These are phyloP conservation scores for Gibbula magus DNA, from an alignment of 2,888 invertebrate genomes.

Conservation along the genomic window DNA sequence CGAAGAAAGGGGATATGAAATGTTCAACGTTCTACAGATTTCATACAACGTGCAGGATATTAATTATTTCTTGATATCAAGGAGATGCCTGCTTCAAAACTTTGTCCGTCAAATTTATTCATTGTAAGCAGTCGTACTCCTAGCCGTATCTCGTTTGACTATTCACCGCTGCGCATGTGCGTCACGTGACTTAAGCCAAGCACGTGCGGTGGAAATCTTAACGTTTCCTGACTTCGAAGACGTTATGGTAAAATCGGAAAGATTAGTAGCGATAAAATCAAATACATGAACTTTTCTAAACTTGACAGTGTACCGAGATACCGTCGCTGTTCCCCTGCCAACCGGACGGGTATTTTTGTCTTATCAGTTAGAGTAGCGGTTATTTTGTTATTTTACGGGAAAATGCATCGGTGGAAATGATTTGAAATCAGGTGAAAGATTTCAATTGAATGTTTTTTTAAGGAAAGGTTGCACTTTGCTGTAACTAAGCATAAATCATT, in stretches of 20 bases:
- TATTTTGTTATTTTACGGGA: too few species aligned
- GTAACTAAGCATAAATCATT: slow-evolving; percentile 4
- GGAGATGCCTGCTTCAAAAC: slow-evolving; percentile 11
- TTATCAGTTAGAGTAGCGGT: neutral
- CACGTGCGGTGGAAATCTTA: slow-evolving; percentile 18
- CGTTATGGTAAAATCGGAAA: slow-evolving; percentile 10
- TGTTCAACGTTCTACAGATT: neutral
- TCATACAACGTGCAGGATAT: neutral
- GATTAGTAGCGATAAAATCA: slow-evolving; percentile 17
- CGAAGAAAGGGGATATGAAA: slow-evolving; percentile 11
- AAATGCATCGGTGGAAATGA: neutral
- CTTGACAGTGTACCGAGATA: neutral
- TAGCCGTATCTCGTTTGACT: slow-evolving; percentile 6
- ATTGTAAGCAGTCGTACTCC: slow-evolving; percentile 11
- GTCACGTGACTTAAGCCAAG: neutral
- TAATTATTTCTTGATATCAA: slow-evolving; percentile 23
- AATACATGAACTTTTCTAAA: slow-evolving; percentile 16
- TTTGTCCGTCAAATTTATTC: slow-evolving; percentile 7
- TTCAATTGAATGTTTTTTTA: neutral
- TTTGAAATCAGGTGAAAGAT: neutral
- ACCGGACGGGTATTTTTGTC: neutral
- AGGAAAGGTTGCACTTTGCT: neutral
- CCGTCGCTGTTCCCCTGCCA: neutral
- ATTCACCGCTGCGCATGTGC: slow-evolving; percentile 7
- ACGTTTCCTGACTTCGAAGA: slow-evolving; percentile 13